These are phyloP conservation scores for Sitophilus oryzae DNA, from an alignment of 1,140 invertebrate genomes.

Conservation along the genomic window DNA sequence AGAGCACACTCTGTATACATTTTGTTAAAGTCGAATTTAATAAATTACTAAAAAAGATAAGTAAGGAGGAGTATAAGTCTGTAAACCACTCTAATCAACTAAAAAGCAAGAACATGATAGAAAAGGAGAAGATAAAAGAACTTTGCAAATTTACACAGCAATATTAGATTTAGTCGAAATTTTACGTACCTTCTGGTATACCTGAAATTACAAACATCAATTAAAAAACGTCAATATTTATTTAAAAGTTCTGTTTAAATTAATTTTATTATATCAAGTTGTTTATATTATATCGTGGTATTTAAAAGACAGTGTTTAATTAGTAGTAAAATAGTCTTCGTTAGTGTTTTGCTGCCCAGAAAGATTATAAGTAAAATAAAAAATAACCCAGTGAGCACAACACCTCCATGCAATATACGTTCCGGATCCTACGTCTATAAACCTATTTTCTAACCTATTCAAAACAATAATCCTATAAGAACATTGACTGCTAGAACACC, in stretches of 20 bases:
- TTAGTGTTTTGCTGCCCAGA: not conserved
- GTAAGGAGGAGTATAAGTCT: slow-evolving; percentile 5
- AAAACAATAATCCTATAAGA: not conserved
- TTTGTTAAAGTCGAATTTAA: too few relatives aligned
- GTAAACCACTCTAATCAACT: slow-evolving; percentile 1
- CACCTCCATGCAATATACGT: not conserved
- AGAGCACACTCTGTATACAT: too few relatives aligned
- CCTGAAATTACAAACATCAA: slow-evolving; percentile 41
- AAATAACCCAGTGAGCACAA: not conserved
- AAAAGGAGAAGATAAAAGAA: slow-evolving; percentile 12
- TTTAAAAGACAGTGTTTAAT: not conserved
- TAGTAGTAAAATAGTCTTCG: not conserved
- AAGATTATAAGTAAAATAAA: not conserved
- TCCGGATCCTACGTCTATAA: not conserved
- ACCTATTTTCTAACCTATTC: not conserved
- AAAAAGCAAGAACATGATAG: slow-evolving; percentile 15
- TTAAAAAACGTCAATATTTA: slow-evolving; percentile 38
- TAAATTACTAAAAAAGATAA: slow-evolving; percentile 4
- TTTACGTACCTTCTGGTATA: slow-evolving; percentile 48
- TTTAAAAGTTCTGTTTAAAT: slow-evolving; percentile 1
- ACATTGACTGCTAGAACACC: not conserved
- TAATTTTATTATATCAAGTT: not conserved
- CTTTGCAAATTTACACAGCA: slow-evolving; percentile 26
- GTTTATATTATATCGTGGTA: slow-evolving; percentile 1
- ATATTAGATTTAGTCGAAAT: slow-evolving; percentile 19